Conservation (phyloP, 2,113 vertebrate genomes). For the Okapia johnstoni region DNA sequence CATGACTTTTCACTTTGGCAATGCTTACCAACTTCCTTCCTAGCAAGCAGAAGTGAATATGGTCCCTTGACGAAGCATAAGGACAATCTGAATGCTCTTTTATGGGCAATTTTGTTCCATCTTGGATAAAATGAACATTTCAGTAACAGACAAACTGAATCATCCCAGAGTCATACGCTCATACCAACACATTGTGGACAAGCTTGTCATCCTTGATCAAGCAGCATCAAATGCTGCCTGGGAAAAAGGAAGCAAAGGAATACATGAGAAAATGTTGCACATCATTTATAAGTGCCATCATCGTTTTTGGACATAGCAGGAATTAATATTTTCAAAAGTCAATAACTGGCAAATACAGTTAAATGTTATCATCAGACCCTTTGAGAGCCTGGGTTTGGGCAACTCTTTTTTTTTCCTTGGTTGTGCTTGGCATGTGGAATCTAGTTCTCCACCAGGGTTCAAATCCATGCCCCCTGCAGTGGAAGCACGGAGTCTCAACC, state of each 20-base stretch:
- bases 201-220: not conserved
- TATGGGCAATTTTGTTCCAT: not conserved
- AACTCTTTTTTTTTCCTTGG: not conserved
- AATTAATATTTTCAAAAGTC: not conserved
- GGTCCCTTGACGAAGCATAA: not conserved
- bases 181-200: not conserved
- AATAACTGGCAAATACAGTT: not conserved
- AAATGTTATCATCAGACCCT: not conserved
- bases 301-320: not conserved
- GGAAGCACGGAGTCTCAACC: not conserved
- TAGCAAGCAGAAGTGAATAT: not conserved
- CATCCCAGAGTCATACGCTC: not conserved
- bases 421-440: not conserved
- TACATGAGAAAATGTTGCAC: not conserved
- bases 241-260: not conserved
- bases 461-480: not conserved
- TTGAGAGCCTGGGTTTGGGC: not conserved
- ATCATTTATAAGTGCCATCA: not conserved
- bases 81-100: constrained; percentile 42
- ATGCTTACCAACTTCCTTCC: not conserved
- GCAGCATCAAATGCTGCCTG: not conserved
- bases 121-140: constrained; percentile 1
- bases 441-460: not conserved
- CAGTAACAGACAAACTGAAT: not conserved
- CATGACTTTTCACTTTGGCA: not conserved